Conservation (phyloP, 2,888 invertebrate genomes). For the Campoplex nolae region DNA sequence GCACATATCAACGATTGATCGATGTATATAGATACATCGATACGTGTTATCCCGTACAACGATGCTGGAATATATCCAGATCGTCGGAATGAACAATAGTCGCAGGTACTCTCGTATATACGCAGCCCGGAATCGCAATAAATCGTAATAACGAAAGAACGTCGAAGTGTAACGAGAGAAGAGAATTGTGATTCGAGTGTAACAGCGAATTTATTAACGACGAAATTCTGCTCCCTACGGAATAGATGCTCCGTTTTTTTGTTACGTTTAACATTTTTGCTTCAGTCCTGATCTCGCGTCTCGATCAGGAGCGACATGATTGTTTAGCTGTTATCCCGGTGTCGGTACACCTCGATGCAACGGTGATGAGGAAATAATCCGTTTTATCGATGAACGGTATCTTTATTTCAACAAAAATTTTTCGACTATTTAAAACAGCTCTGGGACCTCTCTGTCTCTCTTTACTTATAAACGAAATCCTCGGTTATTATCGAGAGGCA, state of each 20-base stretch:
- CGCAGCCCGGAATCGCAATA: conserved; percentile 8
- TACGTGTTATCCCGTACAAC: neutral
- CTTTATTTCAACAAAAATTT: neutral
- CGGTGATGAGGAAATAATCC: no score
- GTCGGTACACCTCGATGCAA: neutral
- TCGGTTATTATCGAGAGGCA: neutral
- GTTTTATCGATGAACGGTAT: neutral
- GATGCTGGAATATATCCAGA: conserved; percentile 8
- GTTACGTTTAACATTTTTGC: neutral
- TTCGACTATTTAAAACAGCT: neutral
- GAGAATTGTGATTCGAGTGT: neutral
- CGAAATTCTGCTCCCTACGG: neutral
- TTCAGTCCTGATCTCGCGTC: neutral
- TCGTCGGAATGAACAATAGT: conserved; percentile 12
- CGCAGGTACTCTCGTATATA: conserved; percentile 4
- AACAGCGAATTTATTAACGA: neutral
- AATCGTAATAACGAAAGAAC: conserved; percentile 26
- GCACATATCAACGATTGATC: neutral
- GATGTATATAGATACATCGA: neutral
- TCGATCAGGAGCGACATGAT: neutral
- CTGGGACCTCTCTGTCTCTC: neutral
- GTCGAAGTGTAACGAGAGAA: neutral
- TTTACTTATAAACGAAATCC: neutral
- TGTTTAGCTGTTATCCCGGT: neutral
- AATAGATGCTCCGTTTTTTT: neutral